A percentile compares a stretch with the other conserved stretches of the same genome.
Conservation (phyloP, 2,113 vertebrate species). For the Apus apus region DNA sequence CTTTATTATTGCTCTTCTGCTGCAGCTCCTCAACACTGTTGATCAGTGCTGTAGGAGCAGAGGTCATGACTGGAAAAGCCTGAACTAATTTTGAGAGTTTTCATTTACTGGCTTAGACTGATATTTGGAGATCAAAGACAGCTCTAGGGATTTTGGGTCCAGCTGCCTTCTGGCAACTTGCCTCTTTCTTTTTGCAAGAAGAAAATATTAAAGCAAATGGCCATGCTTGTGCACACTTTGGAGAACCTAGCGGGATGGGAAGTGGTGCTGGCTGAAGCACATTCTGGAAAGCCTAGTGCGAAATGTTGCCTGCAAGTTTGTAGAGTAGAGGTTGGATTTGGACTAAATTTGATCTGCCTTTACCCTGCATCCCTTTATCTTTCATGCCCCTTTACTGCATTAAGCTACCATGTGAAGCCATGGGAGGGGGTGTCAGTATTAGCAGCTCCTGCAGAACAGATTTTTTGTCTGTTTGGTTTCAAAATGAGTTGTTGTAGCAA, state of each 20-base stretch:
- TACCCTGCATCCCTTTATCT: background rate
- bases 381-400: background rate
- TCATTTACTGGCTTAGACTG: background rate
- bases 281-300: background rate
- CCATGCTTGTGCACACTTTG: background rate
- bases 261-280: background rate
- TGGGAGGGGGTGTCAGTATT: background rate
- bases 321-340: background rate
- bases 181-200: constrained; percentile 8
- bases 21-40: background rate
- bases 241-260: background rate
- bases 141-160: constrained; percentile 13
- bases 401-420: background rate
- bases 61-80: background rate
- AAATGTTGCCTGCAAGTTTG: background rate
- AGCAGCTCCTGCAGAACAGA: background rate
- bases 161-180: constrained; percentile 25
- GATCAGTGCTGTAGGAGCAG: background rate
- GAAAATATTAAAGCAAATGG: background rate
- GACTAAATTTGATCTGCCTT: background rate
- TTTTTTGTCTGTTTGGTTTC: background rate
- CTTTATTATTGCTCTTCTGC: background rate
- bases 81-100: background rate
- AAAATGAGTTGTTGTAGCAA: background rate
- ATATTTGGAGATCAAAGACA: constrained; percentile 9